Evolutionary conservation across 30 jellyfish, hydroid and myxozoan species (phyloP).

Genomic region (Aurelia sp.): DNA sequence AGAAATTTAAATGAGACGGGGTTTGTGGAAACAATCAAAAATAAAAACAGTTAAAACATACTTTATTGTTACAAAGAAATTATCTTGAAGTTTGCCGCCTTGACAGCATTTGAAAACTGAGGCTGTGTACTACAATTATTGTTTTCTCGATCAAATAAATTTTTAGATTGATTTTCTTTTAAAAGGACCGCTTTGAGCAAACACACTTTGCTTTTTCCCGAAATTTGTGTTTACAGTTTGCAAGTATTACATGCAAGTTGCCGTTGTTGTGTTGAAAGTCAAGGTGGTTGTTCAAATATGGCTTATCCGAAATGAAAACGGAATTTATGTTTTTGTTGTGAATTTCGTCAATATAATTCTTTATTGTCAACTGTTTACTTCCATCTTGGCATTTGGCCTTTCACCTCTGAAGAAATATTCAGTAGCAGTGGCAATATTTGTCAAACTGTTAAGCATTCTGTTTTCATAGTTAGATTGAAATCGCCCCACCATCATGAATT

Average conservation of each 20-base stretch:
- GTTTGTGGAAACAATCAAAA: too few relatives aligned
- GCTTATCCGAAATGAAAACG: conserved; percentile 54
- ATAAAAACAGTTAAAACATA: too few relatives aligned
- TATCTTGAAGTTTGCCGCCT: not conserved
- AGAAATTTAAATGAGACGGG: too few relatives aligned
- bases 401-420: conserved; percentile 45
- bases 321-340: conserved; percentile 57
- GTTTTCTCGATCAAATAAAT: not conserved
- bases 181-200: conserved; percentile 43
- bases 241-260: conserved; percentile 74
- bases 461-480: conserved; percentile 10
- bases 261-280: conserved; percentile 26
- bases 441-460: conserved; percentile 47
- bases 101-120: conserved; percentile 6
- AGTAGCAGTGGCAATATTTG: conserved; percentile 70
- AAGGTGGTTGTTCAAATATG: conserved; percentile 68
- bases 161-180: conserved; percentile 33
- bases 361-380: conserved; percentile 69
- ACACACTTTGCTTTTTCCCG: conserved; percentile 44
- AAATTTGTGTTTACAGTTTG: conserved; percentile 51
- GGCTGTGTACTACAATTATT: not conserved
- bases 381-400: conserved; percentile 56
- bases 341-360: conserved; percentile 39
- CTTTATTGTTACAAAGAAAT: too few relatives aligned
- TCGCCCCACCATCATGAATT: conserved; percentile 13